phyloP scores from a whole-genome alignment of 2,888 invertebrate genomes.

The Ernsta delagoae region DNA sequence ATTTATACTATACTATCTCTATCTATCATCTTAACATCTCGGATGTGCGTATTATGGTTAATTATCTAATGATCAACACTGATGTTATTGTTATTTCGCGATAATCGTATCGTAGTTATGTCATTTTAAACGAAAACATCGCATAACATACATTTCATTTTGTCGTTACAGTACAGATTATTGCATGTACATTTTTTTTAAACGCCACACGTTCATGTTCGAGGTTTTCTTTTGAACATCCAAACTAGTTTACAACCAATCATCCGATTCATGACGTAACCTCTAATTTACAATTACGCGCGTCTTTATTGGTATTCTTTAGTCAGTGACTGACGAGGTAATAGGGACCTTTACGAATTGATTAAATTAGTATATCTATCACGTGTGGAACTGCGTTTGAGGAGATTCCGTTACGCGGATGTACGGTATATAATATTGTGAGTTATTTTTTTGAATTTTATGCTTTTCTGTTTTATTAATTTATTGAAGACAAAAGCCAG shows the following conservation, averaged over 20 bases:
- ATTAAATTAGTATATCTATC: conserved; percentile 44
- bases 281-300: conserved; percentile 40
- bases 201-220: conserved; percentile 1
- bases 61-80: conserved; percentile 41
- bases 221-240: conserved; percentile 14
- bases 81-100: conserved; percentile 42
- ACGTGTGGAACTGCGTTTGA: conserved; percentile 42
- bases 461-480: too few species aligned
- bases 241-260: conserved; percentile 27
- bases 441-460: too few species aligned
- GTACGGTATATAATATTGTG: background rate
- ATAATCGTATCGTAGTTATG: conserved; percentile 21
- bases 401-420: conserved; percentile 49
- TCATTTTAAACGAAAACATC: conserved; percentile 19
- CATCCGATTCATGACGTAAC: conserved; percentile 37
- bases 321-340: conserved; percentile 44
- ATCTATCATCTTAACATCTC: background rate
- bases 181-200: conserved; percentile 22
- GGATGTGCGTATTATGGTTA: conserved; percentile 13
- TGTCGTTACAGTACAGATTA: conserved; percentile 7
- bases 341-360: conserved; percentile 46
- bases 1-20: background rate
- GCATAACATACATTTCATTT: conserved; percentile 23
- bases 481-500: too few species aligned
- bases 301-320: conserved; percentile 37